phyloP scores from a whole-genome alignment of 2,888 invertebrate genomes.

The Parasteatoda lunata region DNA sequence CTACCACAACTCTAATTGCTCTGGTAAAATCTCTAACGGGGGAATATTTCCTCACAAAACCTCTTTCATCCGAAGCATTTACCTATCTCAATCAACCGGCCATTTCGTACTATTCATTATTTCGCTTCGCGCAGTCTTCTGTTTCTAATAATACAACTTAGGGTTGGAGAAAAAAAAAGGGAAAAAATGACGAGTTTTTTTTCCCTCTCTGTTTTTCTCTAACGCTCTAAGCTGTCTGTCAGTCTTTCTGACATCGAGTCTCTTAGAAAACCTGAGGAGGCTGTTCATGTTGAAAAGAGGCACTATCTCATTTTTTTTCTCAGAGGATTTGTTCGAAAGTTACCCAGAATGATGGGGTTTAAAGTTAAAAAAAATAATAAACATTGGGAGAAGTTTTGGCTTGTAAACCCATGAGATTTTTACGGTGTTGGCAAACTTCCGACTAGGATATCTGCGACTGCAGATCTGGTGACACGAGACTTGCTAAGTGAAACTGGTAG shows the following conservation, averaged over 20 bases:
- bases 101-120: conserved; percentile 52
- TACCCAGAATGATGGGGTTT: conserved; percentile 46
- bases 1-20: conserved; percentile 17
- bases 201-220: conserved; percentile 22
- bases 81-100: conserved; percentile 52
- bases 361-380: conserved; percentile 15
- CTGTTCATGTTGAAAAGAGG: conserved; percentile 57
- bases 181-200: neutral
- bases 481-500: too few relatives aligned
- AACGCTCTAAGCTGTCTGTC: conserved; percentile 51
- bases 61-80: conserved; percentile 14
- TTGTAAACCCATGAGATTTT: neutral
- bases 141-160: conserved; percentile 56
- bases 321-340: conserved; percentile 23
- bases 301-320: conserved; percentile 32
- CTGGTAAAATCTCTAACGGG: conserved; percentile 6
- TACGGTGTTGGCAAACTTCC: conserved; percentile 9
- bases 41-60: neutral
- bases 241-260: conserved; percentile 42
- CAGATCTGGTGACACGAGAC: too few relatives aligned
- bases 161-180: neutral
- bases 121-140: neutral
- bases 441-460: neutral
- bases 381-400: neutral
- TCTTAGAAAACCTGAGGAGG: conserved; percentile 30